Base-by-base conservation (phyloP, 2,113 vertebrate genomes). In the Neogobius melanostomus region DNA sequence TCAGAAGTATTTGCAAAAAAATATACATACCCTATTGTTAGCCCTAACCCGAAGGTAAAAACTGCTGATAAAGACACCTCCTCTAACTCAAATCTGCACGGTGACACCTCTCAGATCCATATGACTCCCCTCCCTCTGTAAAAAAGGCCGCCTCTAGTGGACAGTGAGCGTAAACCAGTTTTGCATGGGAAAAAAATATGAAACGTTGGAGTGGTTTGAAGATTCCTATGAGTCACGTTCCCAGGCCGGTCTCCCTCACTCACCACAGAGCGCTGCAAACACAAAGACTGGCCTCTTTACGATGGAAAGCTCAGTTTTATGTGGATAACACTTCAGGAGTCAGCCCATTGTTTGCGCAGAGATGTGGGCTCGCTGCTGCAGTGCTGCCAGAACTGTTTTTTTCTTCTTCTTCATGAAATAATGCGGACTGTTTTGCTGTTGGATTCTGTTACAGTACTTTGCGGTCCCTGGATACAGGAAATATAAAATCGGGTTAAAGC, bases 181-280 rank as follows among this genome's bases (percentile, higher is more conserved):
- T 36, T 2, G 28, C 42, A 45, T 61, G 59, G 59, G 59, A 61
- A 44, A 44, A 44, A 44, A 44, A 44, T 61, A 61, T 44, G 5
- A 44, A 45, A 17, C n/a, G 7, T 8, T 43, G 57, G 28, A 43
- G 36, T 7, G 15, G 12, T 9, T 42, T n/a, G 15, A 44, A 61
- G 43, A 61, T 44, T 50, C 75, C 63, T 68, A 67, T 60, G 83
- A 81, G 80, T 88, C 82, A 76, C 76, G 68, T 78, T 74, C 80
- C 64, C 6, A 21, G 78, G 73, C 69, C 66, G 66, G 77, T 64
- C 74, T 81, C 70, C 54, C 64, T 28, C 14, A 1, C 77, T 80
- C 82, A 72, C 85, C 77, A 12, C 86, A 84, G 89, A 89, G 52
- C 75, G 72, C 63, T 69, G 79, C 72, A 87, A 87, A 54, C 89